Conservation (phyloP, 2,797 vertebrate species). For the Channallabes apus region DNA sequence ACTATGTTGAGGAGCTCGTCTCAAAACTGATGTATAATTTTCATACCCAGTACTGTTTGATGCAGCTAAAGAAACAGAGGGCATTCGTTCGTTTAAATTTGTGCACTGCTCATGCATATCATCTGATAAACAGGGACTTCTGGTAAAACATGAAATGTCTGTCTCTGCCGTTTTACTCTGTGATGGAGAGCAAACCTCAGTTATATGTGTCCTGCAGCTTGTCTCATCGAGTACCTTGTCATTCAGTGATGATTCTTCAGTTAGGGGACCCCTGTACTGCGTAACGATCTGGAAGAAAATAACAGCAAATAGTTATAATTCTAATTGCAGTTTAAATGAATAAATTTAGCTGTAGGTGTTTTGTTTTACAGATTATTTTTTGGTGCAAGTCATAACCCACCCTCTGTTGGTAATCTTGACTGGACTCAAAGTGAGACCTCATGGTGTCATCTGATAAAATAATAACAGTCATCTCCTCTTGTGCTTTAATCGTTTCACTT, state of each 20-base stretch:
- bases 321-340: not conserved
- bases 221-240: conserved; percentile 31
- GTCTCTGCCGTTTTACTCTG: not conserved
- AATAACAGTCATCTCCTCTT: not conserved
- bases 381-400: not conserved
- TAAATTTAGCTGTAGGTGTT: not conserved
- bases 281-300: conserved; percentile 3
- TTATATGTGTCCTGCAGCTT: not conserved
- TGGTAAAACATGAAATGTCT: not conserved
- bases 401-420: conserved; percentile 30
- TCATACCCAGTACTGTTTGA: not conserved
- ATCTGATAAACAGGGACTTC: not conserved
- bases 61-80: not conserved
- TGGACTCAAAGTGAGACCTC: not conserved
- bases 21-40: not conserved
- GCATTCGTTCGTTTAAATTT: not conserved
- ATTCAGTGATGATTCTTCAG: conserved; percentile 10
- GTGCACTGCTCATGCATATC: not conserved
- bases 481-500: not conserved
- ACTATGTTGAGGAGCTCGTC: not conserved
- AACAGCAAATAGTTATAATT: not conserved
- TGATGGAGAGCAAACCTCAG: not conserved
- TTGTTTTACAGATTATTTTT: not conserved
- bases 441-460: conserved; percentile 2
- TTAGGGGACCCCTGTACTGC: not conserved